A percentile compares a stretch with the other conserved stretches of the same genome.
These are phyloP conservation scores for Bos javanicus DNA, from an alignment of 2,113 vertebrate genomes.

Conservation along the genomic window DNA sequence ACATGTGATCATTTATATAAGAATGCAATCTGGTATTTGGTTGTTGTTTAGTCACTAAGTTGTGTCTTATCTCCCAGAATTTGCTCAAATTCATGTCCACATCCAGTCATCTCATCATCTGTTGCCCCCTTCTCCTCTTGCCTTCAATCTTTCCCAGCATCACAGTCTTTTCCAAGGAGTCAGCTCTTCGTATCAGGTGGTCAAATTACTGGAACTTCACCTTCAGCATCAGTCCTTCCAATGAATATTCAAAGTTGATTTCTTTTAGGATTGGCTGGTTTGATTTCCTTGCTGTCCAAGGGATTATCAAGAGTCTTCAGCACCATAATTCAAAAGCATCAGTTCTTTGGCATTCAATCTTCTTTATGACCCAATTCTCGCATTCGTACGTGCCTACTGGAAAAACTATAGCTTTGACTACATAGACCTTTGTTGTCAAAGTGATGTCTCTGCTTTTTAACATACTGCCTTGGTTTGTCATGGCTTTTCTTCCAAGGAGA, in stretches of 20 bases:
- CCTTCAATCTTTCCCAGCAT: background rate
- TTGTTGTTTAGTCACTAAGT: background rate
- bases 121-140: background rate
- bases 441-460: background rate
- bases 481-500: background rate
- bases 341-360: background rate
- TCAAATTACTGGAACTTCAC: background rate
- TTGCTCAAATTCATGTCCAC: background rate
- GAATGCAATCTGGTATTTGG: background rate
- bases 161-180: background rate
- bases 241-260: background rate
- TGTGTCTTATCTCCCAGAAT: background rate
- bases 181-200: background rate
- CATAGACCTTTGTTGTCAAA: background rate
- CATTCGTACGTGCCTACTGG: background rate
- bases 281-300: background rate
- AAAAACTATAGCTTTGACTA: background rate
- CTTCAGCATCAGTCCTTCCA: background rate
- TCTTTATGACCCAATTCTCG: background rate
- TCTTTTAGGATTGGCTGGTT: background rate
- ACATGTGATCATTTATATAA: slow-evolving; percentile 19
- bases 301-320: background rate
- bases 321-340: background rate
- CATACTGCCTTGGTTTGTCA: background rate
- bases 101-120: background rate